These are phyloP conservation scores for Tupiocoris notatus DNA, from an alignment of 2,888 invertebrate genomes.

Conservation along the genomic window DNA sequence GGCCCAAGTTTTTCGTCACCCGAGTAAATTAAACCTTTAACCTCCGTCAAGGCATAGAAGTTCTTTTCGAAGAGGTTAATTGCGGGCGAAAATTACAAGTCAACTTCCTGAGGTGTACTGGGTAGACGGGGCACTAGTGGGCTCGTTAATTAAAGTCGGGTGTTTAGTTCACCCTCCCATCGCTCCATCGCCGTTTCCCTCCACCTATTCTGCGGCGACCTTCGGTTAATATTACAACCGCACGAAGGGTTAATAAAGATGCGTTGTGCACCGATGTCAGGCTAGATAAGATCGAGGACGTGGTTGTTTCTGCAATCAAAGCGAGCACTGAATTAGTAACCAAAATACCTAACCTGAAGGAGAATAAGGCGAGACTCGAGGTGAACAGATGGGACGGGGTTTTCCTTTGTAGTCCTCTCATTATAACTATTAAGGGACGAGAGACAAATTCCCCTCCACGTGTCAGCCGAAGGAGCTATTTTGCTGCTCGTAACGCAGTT, in stretches of 20 bases:
- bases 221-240: constrained; percentile 25
- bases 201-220: neutral
- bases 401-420: constrained; percentile 33
- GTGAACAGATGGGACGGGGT: neutral
- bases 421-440: neutral
- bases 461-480: neutral
- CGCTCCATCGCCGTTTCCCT: neutral
- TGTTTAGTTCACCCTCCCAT: constrained; percentile 20
- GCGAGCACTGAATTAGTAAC: constrained; percentile 30
- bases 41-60: neutral
- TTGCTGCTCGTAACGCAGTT: neutral
- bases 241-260: constrained; percentile 34
- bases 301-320: constrained; percentile 23
- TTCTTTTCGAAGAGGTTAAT: constrained; percentile 23
- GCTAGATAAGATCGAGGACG: neutral
- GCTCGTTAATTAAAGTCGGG: constrained; percentile 33
- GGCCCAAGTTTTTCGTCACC: neutral
- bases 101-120: constrained; percentile 3
- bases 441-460: constrained; percentile 21
- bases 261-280: constrained; percentile 10
- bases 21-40: constrained; percentile 27
- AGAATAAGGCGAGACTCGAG: neutral
- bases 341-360: neutral
- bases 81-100: constrained; percentile 35
- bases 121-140: neutral